Percentiles rank a stretch among this genome's conserved stretches.
Evolutionary conservation across 2,888 invertebrate species (phyloP).

Genomic region (Ornithoptera priamus): DNA sequence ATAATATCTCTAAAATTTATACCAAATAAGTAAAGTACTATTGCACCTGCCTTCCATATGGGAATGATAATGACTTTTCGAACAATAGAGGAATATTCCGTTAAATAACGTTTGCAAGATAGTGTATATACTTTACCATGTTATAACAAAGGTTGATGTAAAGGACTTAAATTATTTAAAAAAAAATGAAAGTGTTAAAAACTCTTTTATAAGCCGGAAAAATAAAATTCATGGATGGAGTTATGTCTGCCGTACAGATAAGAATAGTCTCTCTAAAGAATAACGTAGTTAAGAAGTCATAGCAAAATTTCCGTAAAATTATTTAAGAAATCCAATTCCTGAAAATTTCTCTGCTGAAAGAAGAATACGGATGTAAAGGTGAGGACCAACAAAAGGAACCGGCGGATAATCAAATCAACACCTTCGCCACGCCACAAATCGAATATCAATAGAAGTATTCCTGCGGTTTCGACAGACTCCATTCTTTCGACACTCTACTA

Average conservation of each 20-base stretch:
- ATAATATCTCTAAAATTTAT: slow-evolving; percentile 14
- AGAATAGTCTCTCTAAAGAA: neutral
- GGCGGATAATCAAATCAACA: slow-evolving; percentile 30
- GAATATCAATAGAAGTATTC: slow-evolving; percentile 32
- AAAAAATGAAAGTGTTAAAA: too few species aligned
- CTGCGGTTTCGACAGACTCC: slow-evolving; percentile 14
- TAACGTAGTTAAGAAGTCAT: neutral
- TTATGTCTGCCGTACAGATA: neutral
- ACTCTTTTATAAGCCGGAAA: too few species aligned
- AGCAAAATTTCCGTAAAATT: neutral
- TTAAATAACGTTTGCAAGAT: too few species aligned
- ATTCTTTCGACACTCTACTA: slow-evolving; percentile 35
- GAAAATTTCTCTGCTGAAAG: neutral
- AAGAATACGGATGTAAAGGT: slow-evolving; percentile 24
- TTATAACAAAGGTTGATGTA: neutral
- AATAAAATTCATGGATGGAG: too few species aligned
- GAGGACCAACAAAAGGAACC: slow-evolving; percentile 17
- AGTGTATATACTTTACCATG: neutral
- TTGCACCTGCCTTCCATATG: slow-evolving; percentile 29
- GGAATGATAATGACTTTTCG: slow-evolving; percentile 23
- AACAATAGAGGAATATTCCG: neutral
- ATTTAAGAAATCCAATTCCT: neutral
- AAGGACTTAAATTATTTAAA: neutral
- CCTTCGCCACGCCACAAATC: slow-evolving; percentile 30
- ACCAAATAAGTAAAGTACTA: slow-evolving; percentile 42